These are phyloP conservation scores for Morphnarchus princeps DNA, from an alignment of 2,113 vertebrate species.

Conservation along the genomic window DNA sequence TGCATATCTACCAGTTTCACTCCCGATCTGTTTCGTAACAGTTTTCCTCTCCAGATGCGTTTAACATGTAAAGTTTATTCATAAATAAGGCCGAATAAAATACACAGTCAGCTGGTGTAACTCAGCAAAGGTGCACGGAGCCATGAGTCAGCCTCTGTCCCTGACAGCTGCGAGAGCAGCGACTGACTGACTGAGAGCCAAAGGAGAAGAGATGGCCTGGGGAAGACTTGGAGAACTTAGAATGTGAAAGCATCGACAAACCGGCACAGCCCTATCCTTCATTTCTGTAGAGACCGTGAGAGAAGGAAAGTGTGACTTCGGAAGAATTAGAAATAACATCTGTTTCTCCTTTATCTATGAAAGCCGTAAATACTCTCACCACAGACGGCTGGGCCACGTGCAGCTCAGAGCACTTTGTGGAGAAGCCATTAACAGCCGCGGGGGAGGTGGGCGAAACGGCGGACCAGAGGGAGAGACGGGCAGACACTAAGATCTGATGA, in stretches of 20 bases:
- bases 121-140: background rate
- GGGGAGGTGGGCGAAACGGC: background rate
- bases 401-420: background rate
- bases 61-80: background rate
- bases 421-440: no score
- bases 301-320: background rate
- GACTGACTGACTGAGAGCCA: no score
- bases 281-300: background rate
- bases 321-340: background rate
- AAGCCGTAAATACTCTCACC: background rate
- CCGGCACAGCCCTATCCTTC: background rate
- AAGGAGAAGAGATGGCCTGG: no score
- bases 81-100: background rate
- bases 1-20: background rate
- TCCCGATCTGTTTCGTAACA: accelerated
- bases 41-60: background rate
- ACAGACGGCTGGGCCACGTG: accelerated
- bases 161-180: background rate
- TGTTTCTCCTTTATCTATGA: background rate
- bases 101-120: accelerated
- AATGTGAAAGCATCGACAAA: accelerated
- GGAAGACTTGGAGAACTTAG: background rate
- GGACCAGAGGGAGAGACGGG: background rate
- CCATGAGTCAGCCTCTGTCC: background rate
- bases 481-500: background rate